Evolutionary conservation across 2,888 invertebrate genomes (phyloP).

Genomic region (Cremastobaeus sp.): DNA sequence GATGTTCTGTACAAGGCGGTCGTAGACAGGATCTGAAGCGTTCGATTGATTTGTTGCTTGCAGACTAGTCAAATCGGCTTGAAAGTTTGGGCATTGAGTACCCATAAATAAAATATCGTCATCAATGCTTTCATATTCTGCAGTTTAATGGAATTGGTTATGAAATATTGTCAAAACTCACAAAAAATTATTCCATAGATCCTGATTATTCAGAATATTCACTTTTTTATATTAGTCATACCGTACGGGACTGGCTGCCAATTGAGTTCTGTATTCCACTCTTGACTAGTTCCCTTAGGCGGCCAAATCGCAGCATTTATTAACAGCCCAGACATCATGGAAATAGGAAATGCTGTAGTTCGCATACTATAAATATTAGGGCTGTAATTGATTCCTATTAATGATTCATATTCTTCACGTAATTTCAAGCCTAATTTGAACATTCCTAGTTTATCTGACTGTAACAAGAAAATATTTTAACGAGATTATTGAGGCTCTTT

Average conservation of each 20-base stretch:
- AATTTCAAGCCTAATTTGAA: conserved; percentile 79
- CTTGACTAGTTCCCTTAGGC: conserved; percentile 79
- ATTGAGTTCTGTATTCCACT: conserved; percentile 80
- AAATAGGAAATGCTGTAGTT: conserved; percentile 85
- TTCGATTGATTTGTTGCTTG: conserved; percentile 35
- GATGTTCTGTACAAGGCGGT: conserved; percentile 49
- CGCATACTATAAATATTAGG: conserved; percentile 75
- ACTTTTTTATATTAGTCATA: no score
- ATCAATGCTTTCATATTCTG: conserved; percentile 53
- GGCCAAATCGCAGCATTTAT: conserved; percentile 85
- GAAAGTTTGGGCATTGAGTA: conserved; percentile 64
- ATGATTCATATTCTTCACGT: conserved; percentile 78
- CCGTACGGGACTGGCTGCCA: conserved; percentile 85
- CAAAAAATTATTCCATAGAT: no score
- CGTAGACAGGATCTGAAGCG: conserved; percentile 35
- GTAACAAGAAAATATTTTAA: background rate
- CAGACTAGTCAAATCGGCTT: conserved; percentile 43
- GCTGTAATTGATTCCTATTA: conserved; percentile 79
- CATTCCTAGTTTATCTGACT: conserved; percentile 28
- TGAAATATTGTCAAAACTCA: no score
- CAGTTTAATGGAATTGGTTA: no score
- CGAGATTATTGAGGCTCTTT: no score
- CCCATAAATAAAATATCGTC: conserved; percentile 63
- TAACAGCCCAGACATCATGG: conserved; percentile 86
- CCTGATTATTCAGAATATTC: no score